Conservation (phyloP, 2,888 invertebrate species). For the Ametastegia equiseti region DNA sequence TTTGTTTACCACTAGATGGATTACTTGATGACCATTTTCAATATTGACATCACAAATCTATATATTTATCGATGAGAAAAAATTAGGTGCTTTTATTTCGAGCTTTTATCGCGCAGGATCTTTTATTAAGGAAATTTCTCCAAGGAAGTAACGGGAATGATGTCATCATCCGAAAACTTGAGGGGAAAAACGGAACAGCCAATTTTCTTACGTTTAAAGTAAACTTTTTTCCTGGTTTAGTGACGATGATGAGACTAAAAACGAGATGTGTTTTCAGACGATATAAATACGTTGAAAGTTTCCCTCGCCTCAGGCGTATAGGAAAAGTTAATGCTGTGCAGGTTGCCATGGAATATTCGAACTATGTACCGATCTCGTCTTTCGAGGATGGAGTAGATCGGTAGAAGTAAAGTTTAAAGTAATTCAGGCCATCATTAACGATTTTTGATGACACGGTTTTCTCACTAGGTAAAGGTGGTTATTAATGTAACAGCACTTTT, state of each 20-base stretch:
- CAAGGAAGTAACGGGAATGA: not conserved
- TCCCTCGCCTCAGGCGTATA: not conserved
- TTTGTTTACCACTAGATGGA: not conserved
- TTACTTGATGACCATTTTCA: not conserved
- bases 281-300: not conserved
- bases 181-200: not conserved
- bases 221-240: not conserved
- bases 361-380: not conserved
- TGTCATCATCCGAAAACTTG: not conserved
- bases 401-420: not conserved
- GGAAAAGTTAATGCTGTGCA: not conserved
- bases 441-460: not conserved
- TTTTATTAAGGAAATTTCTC: not conserved
- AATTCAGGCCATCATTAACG: not conserved
- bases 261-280: too few relatives aligned
- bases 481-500: not conserved
- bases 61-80: not conserved
- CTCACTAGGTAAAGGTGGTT: not conserved
- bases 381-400: not conserved
- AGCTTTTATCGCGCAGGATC: not conserved
- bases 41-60: not conserved
- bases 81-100: not conserved
- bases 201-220: not conserved
- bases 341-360: not conserved
- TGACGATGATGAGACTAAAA: not conserved